A percentile compares a stretch with the other conserved stretches of the same genome.
phyloP scores from a whole-genome alignment of 2,888 invertebrate species.

The Microplitis deprimator region DNA sequence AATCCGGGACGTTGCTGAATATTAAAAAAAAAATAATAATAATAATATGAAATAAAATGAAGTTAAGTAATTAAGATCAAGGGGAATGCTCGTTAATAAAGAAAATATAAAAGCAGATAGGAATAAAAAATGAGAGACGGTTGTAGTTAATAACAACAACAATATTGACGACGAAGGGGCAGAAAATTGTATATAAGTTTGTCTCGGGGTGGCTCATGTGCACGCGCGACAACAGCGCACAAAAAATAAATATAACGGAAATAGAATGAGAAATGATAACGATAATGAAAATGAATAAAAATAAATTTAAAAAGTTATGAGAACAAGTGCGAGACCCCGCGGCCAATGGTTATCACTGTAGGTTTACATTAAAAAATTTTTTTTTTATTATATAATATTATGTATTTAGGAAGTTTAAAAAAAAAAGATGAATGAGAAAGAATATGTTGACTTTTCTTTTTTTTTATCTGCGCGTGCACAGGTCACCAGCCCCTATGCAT shows the following conservation, averaged over 20 bases:
- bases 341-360: constrained; percentile 67
- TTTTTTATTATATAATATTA: constrained; percentile 56
- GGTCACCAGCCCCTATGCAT: constrained; percentile 62
- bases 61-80: constrained; percentile 15
- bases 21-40: constrained; percentile 22
- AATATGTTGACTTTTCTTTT: constrained; percentile 51
- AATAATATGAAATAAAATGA: constrained; percentile 15
- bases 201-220: constrained; percentile 68
- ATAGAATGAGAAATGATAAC: not conserved
- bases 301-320: constrained; percentile 46
- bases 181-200: constrained; percentile 69
- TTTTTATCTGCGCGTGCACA: constrained; percentile 66
- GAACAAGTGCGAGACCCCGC: constrained; percentile 56
- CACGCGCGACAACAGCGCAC: constrained; percentile 66
- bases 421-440: constrained; percentile 44
- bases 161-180: constrained; percentile 38
- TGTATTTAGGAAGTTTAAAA: constrained; percentile 57
- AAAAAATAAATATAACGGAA: constrained; percentile 35
- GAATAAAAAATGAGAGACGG: constrained; percentile 29
- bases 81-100: constrained; percentile 37
- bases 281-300: constrained; percentile 45
- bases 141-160: constrained; percentile 43
- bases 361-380: constrained; percentile 65
- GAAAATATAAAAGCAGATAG: constrained; percentile 33
- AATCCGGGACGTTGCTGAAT: constrained; percentile 15